These are phyloP conservation scores for Brachionus sp. DNA, from an alignment of 1,140 invertebrate species.

Conservation along the genomic window DNA sequence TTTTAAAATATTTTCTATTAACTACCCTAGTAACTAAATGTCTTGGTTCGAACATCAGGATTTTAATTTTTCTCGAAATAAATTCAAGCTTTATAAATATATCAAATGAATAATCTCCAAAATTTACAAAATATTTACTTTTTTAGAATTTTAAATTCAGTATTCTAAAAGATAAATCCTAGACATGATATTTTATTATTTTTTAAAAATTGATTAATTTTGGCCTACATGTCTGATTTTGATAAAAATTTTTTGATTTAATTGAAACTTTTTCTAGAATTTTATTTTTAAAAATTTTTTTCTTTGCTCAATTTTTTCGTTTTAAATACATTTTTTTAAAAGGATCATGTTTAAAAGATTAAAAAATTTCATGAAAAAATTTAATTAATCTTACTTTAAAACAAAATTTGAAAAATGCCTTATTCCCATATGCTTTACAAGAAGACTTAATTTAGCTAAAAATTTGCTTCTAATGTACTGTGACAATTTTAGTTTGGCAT, in stretches of 20 bases:
- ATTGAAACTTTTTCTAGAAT: not conserved
- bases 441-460: not conserved
- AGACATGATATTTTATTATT: too few species aligned
- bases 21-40: not conserved
- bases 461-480: not conserved
- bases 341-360: slow-evolving; percentile 9
- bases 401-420: not conserved
- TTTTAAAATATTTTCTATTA: not conserved
- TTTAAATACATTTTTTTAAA: not conserved
- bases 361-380: slow-evolving; percentile 6
- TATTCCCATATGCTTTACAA: not conserved
- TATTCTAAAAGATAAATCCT: too few species aligned
- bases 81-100: not conserved
- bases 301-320: not conserved
- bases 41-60: not conserved
- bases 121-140: not conserved
- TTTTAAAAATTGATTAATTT: too few species aligned
- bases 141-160: too few species aligned
- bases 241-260: not conserved
- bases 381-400: not conserved
- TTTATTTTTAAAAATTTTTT: not conserved
- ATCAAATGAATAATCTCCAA: not conserved
- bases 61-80: not conserved
- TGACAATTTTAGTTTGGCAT: not conserved
- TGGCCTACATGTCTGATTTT: too few species aligned